phyloP scores from a whole-genome alignment of 2,888 invertebrate species.

The Carabus problematicus region DNA sequence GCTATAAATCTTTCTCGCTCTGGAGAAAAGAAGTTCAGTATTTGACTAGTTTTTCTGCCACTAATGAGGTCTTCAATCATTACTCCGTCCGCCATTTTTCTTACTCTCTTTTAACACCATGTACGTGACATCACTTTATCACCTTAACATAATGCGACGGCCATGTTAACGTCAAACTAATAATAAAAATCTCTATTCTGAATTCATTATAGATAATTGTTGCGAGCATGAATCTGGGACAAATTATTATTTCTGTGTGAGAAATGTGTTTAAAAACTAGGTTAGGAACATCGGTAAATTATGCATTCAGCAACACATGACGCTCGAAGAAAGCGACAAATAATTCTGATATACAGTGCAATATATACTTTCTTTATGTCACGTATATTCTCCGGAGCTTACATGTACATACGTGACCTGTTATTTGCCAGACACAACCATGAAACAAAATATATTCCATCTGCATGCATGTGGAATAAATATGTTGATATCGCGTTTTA shows the following conservation, averaged over 20 bases:
- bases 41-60: conserved; percentile 7
- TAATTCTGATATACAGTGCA: no score
- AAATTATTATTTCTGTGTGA: neutral
- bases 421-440: no score
- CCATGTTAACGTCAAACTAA: neutral
- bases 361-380: no score
- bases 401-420: no score
- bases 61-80: conserved; percentile 29
- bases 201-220: neutral
- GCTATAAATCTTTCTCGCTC: no score
- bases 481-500: no score
- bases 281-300: neutral
- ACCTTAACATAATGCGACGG: neutral
- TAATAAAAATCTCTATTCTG: neutral
- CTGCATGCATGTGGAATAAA: no score
- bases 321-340: no score
- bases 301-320: neutral
- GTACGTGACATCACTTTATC: conserved; percentile 8
- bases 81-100: neutral
- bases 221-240: neutral
- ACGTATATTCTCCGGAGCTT: no score
- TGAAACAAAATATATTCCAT: no score
- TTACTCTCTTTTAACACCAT: neutral
- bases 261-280: no score
- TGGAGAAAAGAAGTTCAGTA: no score